phyloP scores from a whole-genome alignment of 2,113 vertebrate species.

The Gracilinanus agilis region DNA sequence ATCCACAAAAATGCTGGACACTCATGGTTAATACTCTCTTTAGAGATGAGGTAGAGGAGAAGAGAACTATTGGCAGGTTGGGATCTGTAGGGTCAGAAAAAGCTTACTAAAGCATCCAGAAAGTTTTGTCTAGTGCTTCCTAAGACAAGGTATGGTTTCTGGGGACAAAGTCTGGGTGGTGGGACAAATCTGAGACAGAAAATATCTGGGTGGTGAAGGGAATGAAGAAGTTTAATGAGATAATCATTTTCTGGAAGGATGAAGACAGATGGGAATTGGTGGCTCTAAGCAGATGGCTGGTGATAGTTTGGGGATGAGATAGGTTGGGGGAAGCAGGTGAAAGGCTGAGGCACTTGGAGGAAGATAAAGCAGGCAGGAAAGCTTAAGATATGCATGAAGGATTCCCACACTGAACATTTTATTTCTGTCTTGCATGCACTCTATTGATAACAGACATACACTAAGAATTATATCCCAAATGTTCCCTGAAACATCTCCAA shows the following conservation, averaged over 20 bases:
- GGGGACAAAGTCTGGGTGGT: conserved; percentile 20
- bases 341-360: conserved; percentile 76
- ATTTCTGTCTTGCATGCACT: not conserved
- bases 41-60: conserved; percentile 79
- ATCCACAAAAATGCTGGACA: conserved; percentile 69
- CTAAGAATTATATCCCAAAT: not conserved
- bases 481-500: not conserved
- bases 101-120: not conserved
- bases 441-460: not conserved
- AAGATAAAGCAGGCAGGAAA: conserved; percentile 60
- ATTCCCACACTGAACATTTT: not conserved
- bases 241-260: conserved; percentile 10
- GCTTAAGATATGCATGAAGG: conserved; percentile 12
- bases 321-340: conserved; percentile 4
- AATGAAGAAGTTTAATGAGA: not conserved
- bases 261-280: conserved; percentile 60
- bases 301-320: conserved; percentile 54
- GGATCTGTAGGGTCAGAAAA: conserved; percentile 36
- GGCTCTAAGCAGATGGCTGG: conserved; percentile 71
- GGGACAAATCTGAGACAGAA: conserved; percentile 13
- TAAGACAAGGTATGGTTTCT: not conserved
- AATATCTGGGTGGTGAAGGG: not conserved
- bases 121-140: not conserved
- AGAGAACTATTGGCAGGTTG: conserved; percentile 61
- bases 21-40: conserved; percentile 73